Evolutionary conservation across 92 coral and sea anemone species (phyloP), one percentile per base, ranked within the genome.

Genomic region (Metridium senile): DNA sequence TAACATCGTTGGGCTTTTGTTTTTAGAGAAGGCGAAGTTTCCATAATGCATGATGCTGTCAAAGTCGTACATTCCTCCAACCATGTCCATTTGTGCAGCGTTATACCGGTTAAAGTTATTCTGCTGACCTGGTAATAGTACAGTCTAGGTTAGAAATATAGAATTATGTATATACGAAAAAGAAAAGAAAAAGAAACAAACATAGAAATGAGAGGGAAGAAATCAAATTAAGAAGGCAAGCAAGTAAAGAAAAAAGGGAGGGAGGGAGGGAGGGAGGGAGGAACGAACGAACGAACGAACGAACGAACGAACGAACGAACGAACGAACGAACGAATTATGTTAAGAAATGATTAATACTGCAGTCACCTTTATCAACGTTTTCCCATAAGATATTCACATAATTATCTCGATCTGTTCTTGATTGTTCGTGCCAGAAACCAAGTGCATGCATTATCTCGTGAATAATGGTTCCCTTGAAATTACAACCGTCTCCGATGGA

Each of bases 351-450:
- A 13, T 39, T 39, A 13, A 4, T 4, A 4, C 6, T 13, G 13
- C 6, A 39, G 49, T 62, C 64, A 90, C 97, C 90, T 11, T 74
- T 51, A n/a, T 56, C 2, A 25, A 91, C 62, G 45, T 91, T 91
- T 20, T 91, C 88, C 97, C 97, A 91, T 11, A 84, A 70, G 4
- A 91, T 68, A 10, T 81, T 72, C 22, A 91, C 74, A 33, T 72
- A 91, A 0, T 84, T 58, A 47, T 87, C 88, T 0, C 97, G 82
- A 72, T 91, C 97, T 23, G 97, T 76, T 49, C 97, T 74, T 16
- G 97, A 66, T 61, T 91, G 97, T 54, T 91, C 97, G 76, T 91
- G 97, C 97, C 97, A 91, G 75, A 91, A 91, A 6, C 97, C 97
- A 22, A 91, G 83, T 9, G 97, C 97, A 29, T 91, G 97, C 89